A percentile compares a stretch with the other conserved stretches of the same genome.
Evolutionary conservation across 2,797 vertebrate genomes (phyloP).

Genomic region (Sebastes miniatus): DNA sequence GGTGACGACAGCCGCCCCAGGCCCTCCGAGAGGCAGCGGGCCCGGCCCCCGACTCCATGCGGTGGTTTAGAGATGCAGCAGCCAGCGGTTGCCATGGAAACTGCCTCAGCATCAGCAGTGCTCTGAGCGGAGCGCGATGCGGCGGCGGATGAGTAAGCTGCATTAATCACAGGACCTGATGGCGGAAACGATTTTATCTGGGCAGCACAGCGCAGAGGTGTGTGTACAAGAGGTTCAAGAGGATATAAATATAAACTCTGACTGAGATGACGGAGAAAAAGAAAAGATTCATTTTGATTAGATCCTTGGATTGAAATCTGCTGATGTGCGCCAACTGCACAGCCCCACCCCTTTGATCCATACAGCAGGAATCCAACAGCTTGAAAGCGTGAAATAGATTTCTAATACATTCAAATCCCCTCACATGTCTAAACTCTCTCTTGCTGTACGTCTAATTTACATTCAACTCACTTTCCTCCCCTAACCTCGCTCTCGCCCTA

Average conservation of each 20-base stretch:
- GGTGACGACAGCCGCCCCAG: slow-evolving; percentile 64
- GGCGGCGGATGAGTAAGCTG: slow-evolving; percentile 50
- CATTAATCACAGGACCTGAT: slow-evolving; percentile 48
- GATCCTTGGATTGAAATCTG: background rate
- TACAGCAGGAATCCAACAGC: background rate
- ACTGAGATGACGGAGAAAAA: background rate
- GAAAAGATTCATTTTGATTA: background rate
- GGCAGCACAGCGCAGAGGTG: background rate
- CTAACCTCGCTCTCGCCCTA: background rate
- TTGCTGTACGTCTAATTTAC: background rate
- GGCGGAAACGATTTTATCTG: slow-evolving; percentile 21
- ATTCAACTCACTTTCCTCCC: background rate
- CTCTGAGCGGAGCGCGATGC: slow-evolving; percentile 5
- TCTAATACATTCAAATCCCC: background rate
- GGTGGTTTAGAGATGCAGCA: slow-evolving; percentile 48
- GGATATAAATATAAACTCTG: background rate
- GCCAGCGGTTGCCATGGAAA: slow-evolving; percentile 70
- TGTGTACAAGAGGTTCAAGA: background rate
- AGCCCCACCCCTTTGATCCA: background rate
- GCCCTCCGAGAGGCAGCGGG: slow-evolving; percentile 7
- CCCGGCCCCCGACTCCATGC: slow-evolving; percentile 47
- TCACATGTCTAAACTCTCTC: background rate
- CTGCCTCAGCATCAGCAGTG: slow-evolving; percentile 68
- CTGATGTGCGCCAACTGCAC: background rate
- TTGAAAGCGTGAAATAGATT: background rate